Evolutionary conservation across 2,113 vertebrate species (phyloP), one percentile per base, ranked within the genome.

Genomic region (Cyprinodon tularosa): DNA sequence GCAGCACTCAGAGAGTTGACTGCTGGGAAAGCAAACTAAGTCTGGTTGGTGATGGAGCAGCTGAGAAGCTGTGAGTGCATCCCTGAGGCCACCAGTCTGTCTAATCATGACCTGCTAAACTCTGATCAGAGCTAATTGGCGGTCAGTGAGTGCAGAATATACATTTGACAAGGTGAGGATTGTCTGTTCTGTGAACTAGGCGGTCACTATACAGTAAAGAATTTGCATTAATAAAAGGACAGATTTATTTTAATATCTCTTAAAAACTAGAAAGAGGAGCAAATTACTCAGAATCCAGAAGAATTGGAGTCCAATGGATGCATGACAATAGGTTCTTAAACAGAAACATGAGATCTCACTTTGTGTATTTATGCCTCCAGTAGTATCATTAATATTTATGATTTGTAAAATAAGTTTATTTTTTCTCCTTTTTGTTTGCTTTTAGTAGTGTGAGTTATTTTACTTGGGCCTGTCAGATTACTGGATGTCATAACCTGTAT

Each of bases 91-190:
- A 70, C 71, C 80, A 85, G 85, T 89, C 85, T 77, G 86, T 84
- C 81, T 74, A 71, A 86, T 78, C 75, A 73, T 79, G 86, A 90
- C 85, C 88, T 62, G 85, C 78, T 87, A 74, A 80, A 77, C 79
- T 86, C 78, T 80, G 82, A 89, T 90, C 75, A 78, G 60, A 77
- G 67, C 74, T 90, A 93, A 92, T 90, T 90, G 88, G 79, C 82
- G 69, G 66, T 70, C 60, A 42, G 57, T 62, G 40, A 72, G 39
- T 76, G 48, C 64, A n/a, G 77, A 59, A 39, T 63, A 71, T 75
- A 72, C 47, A 84, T 74, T 63, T 62, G 42, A 75, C 61, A 77
- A 29, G 0, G 6, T 66, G 80, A 44, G 60, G 29, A 39, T 76
- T 82, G 57, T 74, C 80, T 50, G 29, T 66, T 57, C 75, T 83